These are phyloP conservation scores for Lepas anatifera DNA, from an alignment of 2,888 invertebrate genomes.

Conservation along the genomic window DNA sequence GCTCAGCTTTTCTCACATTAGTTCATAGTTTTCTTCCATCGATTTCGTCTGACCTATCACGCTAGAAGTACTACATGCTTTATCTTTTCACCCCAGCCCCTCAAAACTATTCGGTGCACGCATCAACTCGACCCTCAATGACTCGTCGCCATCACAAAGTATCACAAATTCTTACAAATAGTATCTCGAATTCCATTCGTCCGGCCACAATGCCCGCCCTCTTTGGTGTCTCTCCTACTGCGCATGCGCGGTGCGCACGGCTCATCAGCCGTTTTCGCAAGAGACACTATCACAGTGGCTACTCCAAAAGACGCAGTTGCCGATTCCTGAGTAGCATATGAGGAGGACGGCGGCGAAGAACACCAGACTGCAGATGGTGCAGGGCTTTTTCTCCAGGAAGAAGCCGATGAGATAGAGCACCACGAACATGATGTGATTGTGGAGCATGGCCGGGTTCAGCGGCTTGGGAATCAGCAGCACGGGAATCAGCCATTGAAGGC, in stretches of 20 bases:
- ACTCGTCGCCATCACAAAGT: neutral
- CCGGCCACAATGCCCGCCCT: neutral
- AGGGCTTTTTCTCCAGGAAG: constrained; percentile 92
- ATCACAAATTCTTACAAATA: neutral
- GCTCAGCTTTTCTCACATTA: too few species aligned
- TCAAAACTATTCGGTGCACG: too few species aligned
- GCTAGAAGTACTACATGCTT: too few species aligned
- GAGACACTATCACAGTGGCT: constrained; percentile 52
- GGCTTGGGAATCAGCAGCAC: constrained; percentile 95
- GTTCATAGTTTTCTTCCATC: too few species aligned
- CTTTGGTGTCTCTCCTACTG: neutral
- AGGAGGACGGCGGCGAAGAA: constrained; percentile 86
- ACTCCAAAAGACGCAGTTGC: constrained; percentile 87
- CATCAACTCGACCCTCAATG: too few species aligned
- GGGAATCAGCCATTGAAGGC: constrained; percentile 93
- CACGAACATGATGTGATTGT: constrained; percentile 96
- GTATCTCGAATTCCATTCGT: neutral
- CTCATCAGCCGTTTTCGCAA: constrained; percentile 38
- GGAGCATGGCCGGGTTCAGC: constrained; percentile 85
- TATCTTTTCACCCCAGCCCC: too few species aligned
- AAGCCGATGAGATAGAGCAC: constrained; percentile 91
- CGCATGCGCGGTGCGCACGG: neutral
- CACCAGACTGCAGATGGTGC: constrained; percentile 91
- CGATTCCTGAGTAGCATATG: constrained; percentile 91
- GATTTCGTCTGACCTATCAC: too few species aligned